Conservation (phyloP, 2,113 vertebrate genomes). For the Stegostoma tigrinum region DNA sequence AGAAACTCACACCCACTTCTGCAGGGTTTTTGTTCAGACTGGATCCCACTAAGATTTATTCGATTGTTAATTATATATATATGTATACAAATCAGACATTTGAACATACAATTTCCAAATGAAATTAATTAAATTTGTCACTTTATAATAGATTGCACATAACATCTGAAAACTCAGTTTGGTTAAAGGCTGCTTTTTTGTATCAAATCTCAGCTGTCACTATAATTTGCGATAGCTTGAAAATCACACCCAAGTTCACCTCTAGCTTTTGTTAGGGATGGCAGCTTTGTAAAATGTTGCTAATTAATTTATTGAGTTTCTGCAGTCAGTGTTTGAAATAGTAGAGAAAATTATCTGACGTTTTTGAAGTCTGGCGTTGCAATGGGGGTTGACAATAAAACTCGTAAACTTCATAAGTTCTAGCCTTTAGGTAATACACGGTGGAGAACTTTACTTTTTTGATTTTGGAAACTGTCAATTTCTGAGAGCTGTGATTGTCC, state of each 20-base stretch:
- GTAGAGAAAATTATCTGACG: not conserved
- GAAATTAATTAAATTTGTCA: not conserved
- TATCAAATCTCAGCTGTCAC: not conserved
- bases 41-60: not conserved
- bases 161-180: not conserved
- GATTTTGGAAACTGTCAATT: conserved; percentile 10
- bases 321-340: not conserved
- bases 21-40: not conserved
- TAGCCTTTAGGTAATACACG: not conserved
- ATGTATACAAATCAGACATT: not conserved
- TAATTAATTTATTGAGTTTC: not conserved
- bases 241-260: not conserved
- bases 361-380: not conserved
- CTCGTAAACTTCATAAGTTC: not conserved
- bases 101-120: not conserved
- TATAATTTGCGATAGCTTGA: not conserved
- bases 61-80: not conserved
- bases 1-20: not conserved
- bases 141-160: not conserved
- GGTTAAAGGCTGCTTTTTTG: not conserved
- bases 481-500: not conserved
- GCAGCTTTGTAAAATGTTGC: not conserved
- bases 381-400: not conserved
- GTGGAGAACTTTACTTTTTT: not conserved
- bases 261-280: not conserved